Evolutionary conservation across 2,797 vertebrate genomes (phyloP), one percentile per base, ranked within the genome.

Genomic region (Falco berigora): DNA sequence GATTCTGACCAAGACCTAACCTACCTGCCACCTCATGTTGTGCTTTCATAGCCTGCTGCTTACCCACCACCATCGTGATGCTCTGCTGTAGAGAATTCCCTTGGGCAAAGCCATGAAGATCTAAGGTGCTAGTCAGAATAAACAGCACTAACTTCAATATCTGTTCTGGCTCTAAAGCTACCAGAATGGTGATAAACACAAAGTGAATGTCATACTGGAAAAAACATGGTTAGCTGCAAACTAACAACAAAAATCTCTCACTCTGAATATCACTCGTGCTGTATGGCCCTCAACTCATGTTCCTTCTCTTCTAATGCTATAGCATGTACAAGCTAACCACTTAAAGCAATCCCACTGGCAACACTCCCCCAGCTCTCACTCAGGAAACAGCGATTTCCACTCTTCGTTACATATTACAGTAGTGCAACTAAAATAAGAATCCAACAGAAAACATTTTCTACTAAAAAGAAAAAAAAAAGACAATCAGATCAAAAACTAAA

Each of bases 221-320:
- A n/a, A 50, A 92, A 34, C 25, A 14, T n/a, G 22, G 15, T 23
- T 28, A 74, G 42, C 59, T 18, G 19, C 46, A 84, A 94, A 53
- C 8, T 56, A 61, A 25, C 32, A 72, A 28, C 58, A 68, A 30
- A 18, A 10, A 32, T 25, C 61, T 84, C 59, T 76, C 68, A 17
- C 24, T 78, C 64, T 27, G 47, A 74, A 6, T 27, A 44, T 20
- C 55, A 34, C n/a, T 69, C 0, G 0, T 0, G 1, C 19, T 28
- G 5, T 63, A 75, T 77, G 75, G 56, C 23, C 63, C 49, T 67
- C 64, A 69, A 28, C 27, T 55, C 52, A 4, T 3, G 14, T 49
- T 77, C 36, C n/a, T 90, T 74, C 34, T 32, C 24, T 59, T 88
- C 66, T 78, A 82, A 34, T 38, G 44, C 22, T 61, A 27, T 8